Base-by-base conservation (phyloP, 2,888 invertebrate genomes). In the Spatulosminthurus flaviceps region DNA sequence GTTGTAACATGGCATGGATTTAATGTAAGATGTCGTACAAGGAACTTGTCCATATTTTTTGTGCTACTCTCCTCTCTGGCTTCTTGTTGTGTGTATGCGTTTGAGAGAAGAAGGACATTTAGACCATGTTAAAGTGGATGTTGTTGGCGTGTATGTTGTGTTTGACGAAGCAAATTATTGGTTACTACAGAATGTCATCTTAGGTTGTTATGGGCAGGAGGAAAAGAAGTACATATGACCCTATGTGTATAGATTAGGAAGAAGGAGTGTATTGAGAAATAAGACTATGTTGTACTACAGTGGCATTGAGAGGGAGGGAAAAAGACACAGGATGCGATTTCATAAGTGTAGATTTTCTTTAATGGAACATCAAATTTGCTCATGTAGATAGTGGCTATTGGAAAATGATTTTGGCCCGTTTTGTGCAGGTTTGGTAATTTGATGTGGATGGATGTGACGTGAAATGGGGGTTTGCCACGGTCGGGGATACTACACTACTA, bases 341-440 rank as follows among this genome's bases (percentile, higher is more conserved):
- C 79, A 67, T 79, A 79, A 66, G 67, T 76, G 76, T 78, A 66
- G 81, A 81, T 81, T 75, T 80, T 73, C 76, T 80, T 80, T 81
- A 81, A 80, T 80, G 77, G 77, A 67, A 77, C 79, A 71, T 78
- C 75, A 81, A 79, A 79, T 81, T 79, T 78, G 77, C 73, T 71
- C 72, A 75, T 72, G 72, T 51, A 73, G 64, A 73, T 60, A 66
- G 73, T 66, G 60, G 74, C 77, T 80, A 81, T 81, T 80, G 81
- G 79, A 81, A 81, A 81, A 80, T 81, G 81, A 81, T 81, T 81
- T 80, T 70, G 69, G 80, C 41, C 72, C 70, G 70, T 71, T 74
- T 51, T 79, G 61, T 61, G 64, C 51, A 71, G 64, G 77, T 72
- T 69, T 76, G 64, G 66, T 77, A 80, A 72, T 80, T 77, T 66